Conservation (phyloP, 2,888 invertebrate species). For the Leptura quadrifasciata region DNA sequence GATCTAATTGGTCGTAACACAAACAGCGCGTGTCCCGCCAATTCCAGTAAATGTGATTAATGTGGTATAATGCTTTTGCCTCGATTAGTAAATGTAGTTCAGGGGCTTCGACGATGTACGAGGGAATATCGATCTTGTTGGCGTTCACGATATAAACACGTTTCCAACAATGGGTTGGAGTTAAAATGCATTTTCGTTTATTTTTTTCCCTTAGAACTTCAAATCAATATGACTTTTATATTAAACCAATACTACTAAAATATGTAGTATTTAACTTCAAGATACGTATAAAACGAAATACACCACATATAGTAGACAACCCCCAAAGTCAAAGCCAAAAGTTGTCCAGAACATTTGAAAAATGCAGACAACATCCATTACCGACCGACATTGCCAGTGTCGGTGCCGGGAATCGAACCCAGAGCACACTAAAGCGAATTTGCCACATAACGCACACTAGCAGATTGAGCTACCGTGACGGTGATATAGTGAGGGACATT, state of each 20-base stretch:
- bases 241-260: neutral
- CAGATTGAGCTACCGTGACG: no score
- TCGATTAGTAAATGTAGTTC: constrained; percentile 58
- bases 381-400: no score
- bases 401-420: no score
- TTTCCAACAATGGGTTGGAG: neutral
- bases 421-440: no score
- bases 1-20: constrained; percentile 35
- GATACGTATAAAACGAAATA: no score
- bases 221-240: neutral
- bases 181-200: constrained; percentile 1
- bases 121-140: constrained; percentile 47
- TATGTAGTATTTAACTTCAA: no score
- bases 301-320: no score
- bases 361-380: no score
- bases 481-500: no score
- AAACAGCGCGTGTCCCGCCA: constrained; percentile 36
- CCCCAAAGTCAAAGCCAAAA: no score
- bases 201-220: neutral
- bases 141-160: constrained; percentile 9
- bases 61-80: constrained; percentile 57
- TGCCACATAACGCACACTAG: no score
- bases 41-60: constrained; percentile 48
- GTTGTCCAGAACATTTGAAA: no score
- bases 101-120: constrained; percentile 44